Evolutionary conservation across 2,113 vertebrate species (phyloP).

Genomic region (Syngnathus scovelli): DNA sequence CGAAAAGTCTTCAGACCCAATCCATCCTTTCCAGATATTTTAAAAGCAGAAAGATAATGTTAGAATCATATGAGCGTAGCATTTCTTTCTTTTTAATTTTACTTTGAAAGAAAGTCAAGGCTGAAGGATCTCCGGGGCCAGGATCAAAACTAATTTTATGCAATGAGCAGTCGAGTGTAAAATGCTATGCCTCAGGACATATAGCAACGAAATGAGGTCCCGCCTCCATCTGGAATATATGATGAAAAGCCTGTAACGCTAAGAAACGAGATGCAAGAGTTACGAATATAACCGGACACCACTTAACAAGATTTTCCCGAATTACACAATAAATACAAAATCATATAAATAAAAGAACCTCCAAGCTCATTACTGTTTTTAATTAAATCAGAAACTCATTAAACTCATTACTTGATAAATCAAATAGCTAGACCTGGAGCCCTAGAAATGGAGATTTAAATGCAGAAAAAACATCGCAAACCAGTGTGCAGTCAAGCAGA

Average conservation of each 20-base stretch:
- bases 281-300: slow-evolving; percentile 11
- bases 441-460: slow-evolving; percentile 27
- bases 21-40: slow-evolving; percentile 5
- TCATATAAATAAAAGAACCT: slow-evolving; percentile 7
- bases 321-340: neutral
- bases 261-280: slow-evolving; percentile 13
- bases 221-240: slow-evolving; percentile 22
- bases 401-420: slow-evolving; percentile 27
- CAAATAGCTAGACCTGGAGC: slow-evolving; percentile 16
- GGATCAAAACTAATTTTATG: slow-evolving; percentile 37
- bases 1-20: neutral
- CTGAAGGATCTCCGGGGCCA: slow-evolving; percentile 42
- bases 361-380: neutral
- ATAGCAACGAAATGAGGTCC: slow-evolving; percentile 24
- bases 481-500: slow-evolving; percentile 27
- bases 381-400: slow-evolving; percentile 17
- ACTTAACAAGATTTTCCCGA: neutral
- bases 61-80: slow-evolving; percentile 14
- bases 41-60: slow-evolving; percentile 32
- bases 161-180: slow-evolving; percentile 40
- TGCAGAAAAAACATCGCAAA: slow-evolving; percentile 24
- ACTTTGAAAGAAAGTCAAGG: slow-evolving; percentile 39
- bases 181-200: slow-evolving; percentile 34
- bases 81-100: slow-evolving; percentile 45
- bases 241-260: slow-evolving; percentile 20